A percentile compares a stretch with the other conserved stretches of the same genome.
Conservation (phyloP, 2,113 vertebrate genomes). For the Genyomyrus donnyi region DNA sequence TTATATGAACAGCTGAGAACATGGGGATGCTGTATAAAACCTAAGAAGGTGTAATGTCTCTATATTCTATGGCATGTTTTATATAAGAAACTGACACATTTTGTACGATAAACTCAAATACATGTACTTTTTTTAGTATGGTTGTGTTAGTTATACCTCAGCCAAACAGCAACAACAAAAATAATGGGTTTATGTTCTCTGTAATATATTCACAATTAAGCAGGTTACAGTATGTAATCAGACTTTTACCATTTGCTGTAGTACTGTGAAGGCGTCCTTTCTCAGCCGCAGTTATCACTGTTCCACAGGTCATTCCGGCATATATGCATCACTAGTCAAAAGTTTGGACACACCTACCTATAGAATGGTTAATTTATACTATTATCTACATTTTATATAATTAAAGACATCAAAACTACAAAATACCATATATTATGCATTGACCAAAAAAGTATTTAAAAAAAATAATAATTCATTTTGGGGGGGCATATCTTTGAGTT, state of each 20-base stretch:
- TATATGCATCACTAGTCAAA: not conserved
- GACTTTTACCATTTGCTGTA: not conserved
- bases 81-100: not conserved
- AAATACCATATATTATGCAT: not conserved
- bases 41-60: slow-evolving; percentile 30
- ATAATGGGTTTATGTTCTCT: not conserved
- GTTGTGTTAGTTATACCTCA: not conserved
- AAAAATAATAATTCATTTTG: not conserved
- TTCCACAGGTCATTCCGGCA: not conserved
- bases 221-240: not conserved
- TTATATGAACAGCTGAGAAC: slow-evolving; percentile 33
- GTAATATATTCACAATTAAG: not conserved
- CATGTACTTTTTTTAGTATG: not conserved
- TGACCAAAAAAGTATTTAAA: not conserved
- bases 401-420: not conserved
- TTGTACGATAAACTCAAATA: not conserved
- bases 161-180: not conserved
- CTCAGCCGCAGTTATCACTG: not conserved
- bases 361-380: not conserved
- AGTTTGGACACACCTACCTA: not conserved
- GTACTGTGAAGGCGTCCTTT: not conserved
- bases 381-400: not conserved
- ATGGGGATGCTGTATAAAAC: slow-evolving; percentile 26
- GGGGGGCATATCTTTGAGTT: not conserved
- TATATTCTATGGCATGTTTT: not conserved